phyloP scores from a whole-genome alignment of 2,113 vertebrate species.

The Cottus gobio region DNA sequence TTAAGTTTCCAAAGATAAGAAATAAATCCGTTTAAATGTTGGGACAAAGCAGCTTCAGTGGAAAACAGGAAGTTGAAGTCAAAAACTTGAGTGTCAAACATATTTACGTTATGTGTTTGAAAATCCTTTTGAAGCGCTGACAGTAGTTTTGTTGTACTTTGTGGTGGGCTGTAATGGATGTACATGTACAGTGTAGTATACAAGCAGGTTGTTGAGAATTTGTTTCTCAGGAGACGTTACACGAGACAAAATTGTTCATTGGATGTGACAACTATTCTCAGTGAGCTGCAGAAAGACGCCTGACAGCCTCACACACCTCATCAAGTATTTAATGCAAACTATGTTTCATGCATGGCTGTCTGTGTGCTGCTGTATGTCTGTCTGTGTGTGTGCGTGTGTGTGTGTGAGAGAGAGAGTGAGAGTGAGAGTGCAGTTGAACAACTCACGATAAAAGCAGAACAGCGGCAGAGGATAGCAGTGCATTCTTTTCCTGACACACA shows the following conservation, averaged over 20 bases:
- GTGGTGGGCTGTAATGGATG: neutral
- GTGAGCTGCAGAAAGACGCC: constrained; percentile 55
- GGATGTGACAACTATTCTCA: constrained; percentile 65
- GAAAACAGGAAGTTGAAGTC: neutral
- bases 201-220: constrained; percentile 53
- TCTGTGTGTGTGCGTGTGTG: constrained; percentile 9
- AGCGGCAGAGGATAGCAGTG: constrained; percentile 28
- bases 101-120: neutral
- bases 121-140: constrained; percentile 8
- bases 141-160: constrained; percentile 1
- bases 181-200: constrained; percentile 1
- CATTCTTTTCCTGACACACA: constrained; percentile 22
- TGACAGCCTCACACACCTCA: constrained; percentile 73
- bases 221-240: constrained; percentile 63
- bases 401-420: neutral
- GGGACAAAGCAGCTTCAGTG: neutral
- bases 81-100: neutral
- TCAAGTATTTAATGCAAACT: constrained; percentile 78
- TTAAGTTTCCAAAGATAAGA: neutral
- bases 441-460: constrained; percentile 46
- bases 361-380: constrained; percentile 42
- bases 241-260: constrained; percentile 73
- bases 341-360: constrained; percentile 74
- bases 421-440: constrained; percentile 34
- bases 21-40: neutral